phyloP scores from a whole-genome alignment of 1,140 invertebrate genomes.

The Adelges cooleyi region DNA sequence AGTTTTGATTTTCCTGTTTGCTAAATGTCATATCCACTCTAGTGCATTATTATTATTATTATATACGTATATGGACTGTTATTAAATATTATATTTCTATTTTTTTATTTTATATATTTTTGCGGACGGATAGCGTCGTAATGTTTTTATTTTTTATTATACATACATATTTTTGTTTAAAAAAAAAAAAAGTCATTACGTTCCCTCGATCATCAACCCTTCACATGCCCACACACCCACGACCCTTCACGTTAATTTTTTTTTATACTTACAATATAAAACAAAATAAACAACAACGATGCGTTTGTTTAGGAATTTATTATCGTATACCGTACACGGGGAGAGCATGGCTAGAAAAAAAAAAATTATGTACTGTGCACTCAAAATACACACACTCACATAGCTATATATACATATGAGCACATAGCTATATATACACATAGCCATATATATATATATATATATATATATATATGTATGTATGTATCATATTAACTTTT shows the following conservation, averaged over 20 bases:
- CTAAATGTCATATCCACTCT: slow-evolving; percentile 25
- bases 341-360: slow-evolving; percentile 25
- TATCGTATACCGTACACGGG: neutral
- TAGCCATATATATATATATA: slow-evolving; percentile 17
- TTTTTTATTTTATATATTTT: slow-evolving; percentile 14
- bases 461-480: slow-evolving; percentile 27
- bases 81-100: slow-evolving; percentile 20
- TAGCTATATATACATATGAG: neutral
- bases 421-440: neutral
- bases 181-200: neutral
- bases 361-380: slow-evolving; percentile 31
- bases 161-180: neutral
- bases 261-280: too few relatives aligned
- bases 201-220: neutral
- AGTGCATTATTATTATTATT: slow-evolving; percentile 16
- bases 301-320: slow-evolving; percentile 12
- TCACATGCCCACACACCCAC: neutral
- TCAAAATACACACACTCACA: slow-evolving; percentile 14
- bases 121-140: slow-evolving; percentile 20
- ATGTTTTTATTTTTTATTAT: neutral
- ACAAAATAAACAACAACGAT: neutral
- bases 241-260: too few relatives aligned
- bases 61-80: slow-evolving; percentile 19
- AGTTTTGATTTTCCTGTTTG: slow-evolving; percentile 30
- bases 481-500: neutral